Evolutionary conservation across 1,140 invertebrate genomes (phyloP).

Genomic region (Drosophila funebris): DNA sequence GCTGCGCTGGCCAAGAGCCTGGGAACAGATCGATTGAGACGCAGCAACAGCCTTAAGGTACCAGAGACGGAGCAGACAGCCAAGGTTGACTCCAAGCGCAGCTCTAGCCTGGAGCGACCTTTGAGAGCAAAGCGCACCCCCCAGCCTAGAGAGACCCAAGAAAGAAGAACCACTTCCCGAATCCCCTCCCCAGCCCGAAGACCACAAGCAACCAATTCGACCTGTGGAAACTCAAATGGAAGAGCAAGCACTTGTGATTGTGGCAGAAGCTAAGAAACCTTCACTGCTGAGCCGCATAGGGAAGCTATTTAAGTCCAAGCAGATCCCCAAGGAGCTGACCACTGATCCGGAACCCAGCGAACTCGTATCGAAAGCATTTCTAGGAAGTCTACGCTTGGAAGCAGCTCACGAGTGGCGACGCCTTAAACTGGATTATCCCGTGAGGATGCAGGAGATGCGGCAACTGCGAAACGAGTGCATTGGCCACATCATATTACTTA

Average conservation of each 20-base stretch:
- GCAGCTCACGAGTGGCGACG: constrained; percentile 84
- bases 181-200: background rate
- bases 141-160: constrained; percentile 44
- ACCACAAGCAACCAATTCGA: background rate
- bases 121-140: constrained; percentile 24
- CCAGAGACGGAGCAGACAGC: constrained; percentile 19
- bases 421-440: constrained; percentile 86
- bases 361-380: constrained; percentile 37
- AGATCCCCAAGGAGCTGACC: background rate
- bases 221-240: background rate
- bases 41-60: constrained; percentile 52
- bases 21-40: constrained; percentile 36
- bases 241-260: too few relatives aligned
- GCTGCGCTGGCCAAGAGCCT: constrained; percentile 55
- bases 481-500: constrained; percentile 87
- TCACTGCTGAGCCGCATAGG: constrained; percentile 26
- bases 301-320: constrained; percentile 26
- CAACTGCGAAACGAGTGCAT: constrained; percentile 88
- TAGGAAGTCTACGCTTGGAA: constrained; percentile 63
- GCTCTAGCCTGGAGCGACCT: constrained; percentile 56
- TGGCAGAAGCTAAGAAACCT: background rate
- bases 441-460: constrained; percentile 85
- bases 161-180: background rate
- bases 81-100: constrained; percentile 52
- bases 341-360: constrained; percentile 2